Base-by-base conservation (phyloP, 2,797 vertebrate species). In the Cossypha niveicapilla region DNA sequence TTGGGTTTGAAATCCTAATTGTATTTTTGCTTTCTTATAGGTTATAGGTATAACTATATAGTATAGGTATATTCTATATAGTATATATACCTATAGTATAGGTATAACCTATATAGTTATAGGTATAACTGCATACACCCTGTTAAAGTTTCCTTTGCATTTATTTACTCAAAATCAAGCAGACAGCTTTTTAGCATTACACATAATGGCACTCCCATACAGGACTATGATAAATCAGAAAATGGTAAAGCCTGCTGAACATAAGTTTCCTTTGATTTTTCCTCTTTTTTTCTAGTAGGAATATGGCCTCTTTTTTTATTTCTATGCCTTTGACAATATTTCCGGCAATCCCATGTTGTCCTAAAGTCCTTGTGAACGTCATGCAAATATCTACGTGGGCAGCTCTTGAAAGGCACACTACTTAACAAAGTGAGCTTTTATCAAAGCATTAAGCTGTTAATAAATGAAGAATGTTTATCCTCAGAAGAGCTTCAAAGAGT, bases 371-470 rank as follows among this genome's bases (percentile, higher is more conserved):
- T 84, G 80, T 62, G 45, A 93, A 73, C 66, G 71, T 89, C 91
- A 89, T 80, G 86, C 88, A 96, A 90, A 94, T 96, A 65, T 94
- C 93, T 76, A 67, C 6, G 4, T 73, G 68, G 75, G 63, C 71
- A 85, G 63, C 51, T 93, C 90, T 84, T 45, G 58, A 84, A 93
- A 93, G 83, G 81, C 53, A 76, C 92, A 57, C 85, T 95, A 88
- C 90, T 95, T 73, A 93, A 97, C 96, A 97, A 96, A 97, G 97
- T 88, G 75, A 91, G 95, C 94, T 96, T 97, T 97, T 92, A 94
- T 95, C 53, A 94, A 92, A 96, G 96, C 94, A 88, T 96, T 96
- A 96, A 96, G 84, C 85, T 91, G 42, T 90, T 97, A 86, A 94
- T 96, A 94, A 97, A 97, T 90, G 95, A 92, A 94, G 96, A 91